Base-by-base conservation (phyloP, 2,113 vertebrate species). In the Myiagra hebetior region DNA sequence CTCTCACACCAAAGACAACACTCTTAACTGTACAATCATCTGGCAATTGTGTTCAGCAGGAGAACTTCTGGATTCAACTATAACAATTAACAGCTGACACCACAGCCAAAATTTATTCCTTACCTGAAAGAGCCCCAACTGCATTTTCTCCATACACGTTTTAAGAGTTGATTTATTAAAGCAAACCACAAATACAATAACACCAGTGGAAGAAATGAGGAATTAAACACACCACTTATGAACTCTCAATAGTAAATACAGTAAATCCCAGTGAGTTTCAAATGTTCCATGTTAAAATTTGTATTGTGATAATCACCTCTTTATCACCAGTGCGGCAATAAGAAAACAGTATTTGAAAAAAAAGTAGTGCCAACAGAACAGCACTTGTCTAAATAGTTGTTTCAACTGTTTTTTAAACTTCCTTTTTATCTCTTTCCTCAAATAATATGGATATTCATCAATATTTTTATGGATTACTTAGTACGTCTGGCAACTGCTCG, bases 401-500 rank as follows among this genome's bases (percentile, higher is more conserved):
- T 70, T 65, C 37, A 24, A n/a, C 10, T 5, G 4, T 3, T 15
- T 65, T n/a, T 30, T 10, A n/a, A 85, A 37, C 3, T 44, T 4
- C 5, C 7, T 16, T 72, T 60, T 15, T 3, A 31, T 17, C 5
- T 4, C 7, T 27, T 27, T 6, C 2, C 10, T 12, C 8, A n/a
- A 37, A 33, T 7, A 42, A 21, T 11, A 65, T 0, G 1, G 3
- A 5, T 10, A 18, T 16, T 19, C 5, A 22, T 11, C 16, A 5
- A 4, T 44, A 41, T 9, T 62, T 62, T 53, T 10, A 62, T 1
- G 3, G 5, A 30, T 35, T 50, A 39, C 15, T 52, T 10, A 9
- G 11, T 0, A 1, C 0, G 2, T 26, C 8, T 59, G 35, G 13
- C 33, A 50, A 15, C 9, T 1, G 2, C 13, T 30, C 20, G 16